Evolutionary conservation across 1,140 invertebrate genomes (phyloP), one percentile per base, ranked within the genome.

Genomic region (Drosophila tani): DNA sequence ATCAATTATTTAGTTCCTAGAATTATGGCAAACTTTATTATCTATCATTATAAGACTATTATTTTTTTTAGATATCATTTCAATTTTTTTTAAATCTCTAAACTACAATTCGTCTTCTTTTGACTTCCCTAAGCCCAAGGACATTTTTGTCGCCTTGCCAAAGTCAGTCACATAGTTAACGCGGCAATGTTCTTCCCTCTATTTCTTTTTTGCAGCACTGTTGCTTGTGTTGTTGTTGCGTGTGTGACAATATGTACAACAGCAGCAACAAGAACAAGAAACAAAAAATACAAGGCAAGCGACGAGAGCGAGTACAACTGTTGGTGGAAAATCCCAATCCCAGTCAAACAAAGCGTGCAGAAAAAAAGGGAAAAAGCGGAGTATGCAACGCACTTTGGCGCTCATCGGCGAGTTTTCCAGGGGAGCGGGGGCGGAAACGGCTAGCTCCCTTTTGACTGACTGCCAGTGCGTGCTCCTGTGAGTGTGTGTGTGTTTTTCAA

Each of bases 341-440:
- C 71, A 82, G 83, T 77, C 82, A 83, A 90, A 87, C 84, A 87
- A 87, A 88, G 84, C 85, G 74, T 87, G 81, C 81, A 84, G 77
- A 88, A 88, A 87, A 69, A 29, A 29, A 43, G 7, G 43, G 29
- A 11, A 50, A 29, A 19, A 35, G 46, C 38, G 68, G 46, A 88
- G 84, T 81, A 78, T 90, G 84, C 85, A 85, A 88, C 84, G 85
- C 84, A 88, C 84, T 88, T 88, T 90, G 75, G 65, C 83, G 76
- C 66, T 51, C 79, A 81, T 71, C 66, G 49, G 21, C 15, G 56
- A 19, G 46, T 35, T 58, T 35, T 32, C 15, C 21, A 35, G 29
- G 19, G 9, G 11, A 17, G 19, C 3, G 55, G 35, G 38, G 29
- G 14, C 27, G 64, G 27, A 41, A 62, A 19, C 19, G 66, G 46